Evolutionary conservation across 2,888 invertebrate species (phyloP).

Genomic region (Eugnorisma glareosa): DNA sequence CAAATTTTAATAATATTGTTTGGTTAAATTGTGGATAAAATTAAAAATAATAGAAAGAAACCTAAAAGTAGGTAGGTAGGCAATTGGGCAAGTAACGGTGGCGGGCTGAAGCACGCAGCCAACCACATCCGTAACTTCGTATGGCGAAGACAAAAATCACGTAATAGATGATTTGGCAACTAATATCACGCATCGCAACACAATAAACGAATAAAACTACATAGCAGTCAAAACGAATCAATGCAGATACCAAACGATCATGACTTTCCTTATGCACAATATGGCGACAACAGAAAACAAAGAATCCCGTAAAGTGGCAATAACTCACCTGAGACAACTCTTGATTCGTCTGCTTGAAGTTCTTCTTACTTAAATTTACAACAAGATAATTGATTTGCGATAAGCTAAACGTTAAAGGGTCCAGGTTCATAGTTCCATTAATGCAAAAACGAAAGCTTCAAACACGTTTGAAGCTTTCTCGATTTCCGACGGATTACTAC

Average conservation of each 20-base stretch:
- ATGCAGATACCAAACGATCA: slow-evolving; percentile 66
- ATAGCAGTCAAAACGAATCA: slow-evolving; percentile 57
- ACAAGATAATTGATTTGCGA: slow-evolving; percentile 99
- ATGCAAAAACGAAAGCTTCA: slow-evolving; percentile 98
- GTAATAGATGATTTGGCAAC: slow-evolving; percentile 66
- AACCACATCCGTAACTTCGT: slow-evolving; percentile 55
- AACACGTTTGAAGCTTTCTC: slow-evolving; percentile 98
- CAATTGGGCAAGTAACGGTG: slow-evolving; percentile 40
- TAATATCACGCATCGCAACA: slow-evolving; percentile 58
- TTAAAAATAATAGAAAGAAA: neutral
- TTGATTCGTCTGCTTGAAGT: slow-evolving; percentile 96
- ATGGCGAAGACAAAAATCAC: slow-evolving; percentile 49
- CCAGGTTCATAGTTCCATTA: slow-evolving; percentile 99
- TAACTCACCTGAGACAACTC: slow-evolving; percentile 96
- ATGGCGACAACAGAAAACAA: slow-evolving; percentile 88
- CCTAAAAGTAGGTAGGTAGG: neutral
- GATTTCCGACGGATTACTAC: slow-evolving; percentile 93
- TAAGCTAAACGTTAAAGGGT: slow-evolving; percentile 99
- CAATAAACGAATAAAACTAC: slow-evolving; percentile 56
- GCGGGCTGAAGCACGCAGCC: slow-evolving; percentile 34
- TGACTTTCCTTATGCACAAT: slow-evolving; percentile 82
- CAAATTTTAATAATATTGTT: neutral
- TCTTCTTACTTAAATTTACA: slow-evolving; percentile 98
- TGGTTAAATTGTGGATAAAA: neutral
- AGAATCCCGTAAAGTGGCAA: slow-evolving; percentile 72